Conservation (phyloP, 2,888 invertebrate species). For the Pristionchus exspectatus region DNA sequence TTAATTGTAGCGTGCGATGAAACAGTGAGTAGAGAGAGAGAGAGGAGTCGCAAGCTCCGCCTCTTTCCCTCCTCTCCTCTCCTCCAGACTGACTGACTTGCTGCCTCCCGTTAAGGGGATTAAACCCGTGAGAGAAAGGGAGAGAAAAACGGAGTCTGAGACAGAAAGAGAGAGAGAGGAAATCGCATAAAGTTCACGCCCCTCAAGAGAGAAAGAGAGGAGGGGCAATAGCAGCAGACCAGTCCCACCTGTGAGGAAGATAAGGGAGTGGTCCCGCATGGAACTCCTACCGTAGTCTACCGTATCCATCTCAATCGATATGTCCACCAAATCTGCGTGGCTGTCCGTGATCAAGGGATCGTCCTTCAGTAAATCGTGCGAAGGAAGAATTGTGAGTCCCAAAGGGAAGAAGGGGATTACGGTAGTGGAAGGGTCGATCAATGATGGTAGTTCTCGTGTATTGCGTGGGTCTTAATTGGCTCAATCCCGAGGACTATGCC, state of each 20-base stretch:
- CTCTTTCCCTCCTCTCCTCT: neutral
- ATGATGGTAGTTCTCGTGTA: neutral
- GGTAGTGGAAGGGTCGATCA: neutral
- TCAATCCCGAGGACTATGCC: neutral
- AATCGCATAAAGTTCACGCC: constrained; percentile 47
- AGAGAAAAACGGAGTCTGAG: neutral
- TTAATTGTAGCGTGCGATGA: constrained; percentile 35
- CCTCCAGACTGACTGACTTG: neutral
- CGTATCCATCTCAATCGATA: neutral
- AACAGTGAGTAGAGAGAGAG: neutral
- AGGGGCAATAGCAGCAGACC: constrained; percentile 8
- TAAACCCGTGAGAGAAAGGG: constrained; percentile 18
- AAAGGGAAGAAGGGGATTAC: neutral
- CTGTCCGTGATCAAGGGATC: neutral
- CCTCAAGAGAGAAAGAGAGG: neutral
- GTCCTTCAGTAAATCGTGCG: constrained; percentile 18
- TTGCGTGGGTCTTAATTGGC: neutral
- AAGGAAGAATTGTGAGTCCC: constrained; percentile 16
- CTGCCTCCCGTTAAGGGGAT: constrained; percentile 4
- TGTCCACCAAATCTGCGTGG: constrained; percentile 13
- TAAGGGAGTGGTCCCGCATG: neutral
- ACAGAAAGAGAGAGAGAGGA: neutral
- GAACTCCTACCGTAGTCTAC: neutral
- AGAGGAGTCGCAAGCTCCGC: constrained; percentile 3
- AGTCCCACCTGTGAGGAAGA: neutral